Conservation (phyloP, 2,888 invertebrate genomes). For the Cylindroiulus punctatus region DNA sequence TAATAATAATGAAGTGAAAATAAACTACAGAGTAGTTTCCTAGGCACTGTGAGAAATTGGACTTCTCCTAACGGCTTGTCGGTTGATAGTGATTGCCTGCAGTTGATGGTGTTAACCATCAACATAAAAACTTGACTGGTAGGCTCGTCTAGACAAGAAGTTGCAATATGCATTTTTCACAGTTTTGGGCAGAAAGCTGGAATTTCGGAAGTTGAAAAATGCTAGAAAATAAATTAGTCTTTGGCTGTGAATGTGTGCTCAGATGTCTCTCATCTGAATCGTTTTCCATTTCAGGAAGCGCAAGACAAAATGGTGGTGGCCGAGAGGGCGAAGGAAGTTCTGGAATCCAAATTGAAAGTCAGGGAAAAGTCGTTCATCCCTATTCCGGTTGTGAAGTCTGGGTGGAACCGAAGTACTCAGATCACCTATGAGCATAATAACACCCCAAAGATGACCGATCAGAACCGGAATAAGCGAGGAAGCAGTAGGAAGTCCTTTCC, state of each 20-base stretch:
- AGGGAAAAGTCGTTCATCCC: slow-evolving; percentile 59
- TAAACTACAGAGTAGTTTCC: no score
- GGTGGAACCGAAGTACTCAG: slow-evolving; percentile 14
- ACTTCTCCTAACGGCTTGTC: no score
- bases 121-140: no score
- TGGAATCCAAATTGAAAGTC: slow-evolving; percentile 70
- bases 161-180: no score
- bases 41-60: no score
- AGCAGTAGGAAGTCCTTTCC: slow-evolving; percentile 22
- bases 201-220: no score
- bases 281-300: slow-evolving; percentile 54
- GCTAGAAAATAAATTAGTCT: no score
- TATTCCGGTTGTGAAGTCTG: background rate
- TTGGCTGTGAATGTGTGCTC: background rate
- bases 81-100: no score
- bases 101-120: no score
- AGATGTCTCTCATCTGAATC: background rate
- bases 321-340: slow-evolving; percentile 73
- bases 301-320: slow-evolving; percentile 74
- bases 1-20: no score
- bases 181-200: no score
- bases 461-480: slow-evolving; percentile 17
- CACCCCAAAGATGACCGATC: background rate
- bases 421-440: background rate
- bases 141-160: no score